phyloP scores from a whole-genome alignment of 2,113 vertebrate species.

The Rhinichthys klamathensis region DNA sequence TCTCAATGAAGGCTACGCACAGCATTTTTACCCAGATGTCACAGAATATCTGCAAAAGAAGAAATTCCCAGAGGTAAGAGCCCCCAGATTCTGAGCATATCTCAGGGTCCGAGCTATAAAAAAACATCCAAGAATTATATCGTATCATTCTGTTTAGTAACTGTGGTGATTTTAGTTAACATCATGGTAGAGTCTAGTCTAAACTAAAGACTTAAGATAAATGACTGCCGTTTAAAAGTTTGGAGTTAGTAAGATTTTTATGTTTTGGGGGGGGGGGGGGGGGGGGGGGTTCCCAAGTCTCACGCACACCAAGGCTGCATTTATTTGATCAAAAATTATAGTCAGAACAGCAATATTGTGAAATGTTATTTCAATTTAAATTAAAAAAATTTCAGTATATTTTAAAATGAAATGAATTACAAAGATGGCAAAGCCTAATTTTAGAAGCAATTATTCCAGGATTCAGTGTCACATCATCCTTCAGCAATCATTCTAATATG shows the following conservation, averaged over 20 bases:
- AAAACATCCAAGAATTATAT: background rate
- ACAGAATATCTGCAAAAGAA: slow-evolving; percentile 92
- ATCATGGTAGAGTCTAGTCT: background rate
- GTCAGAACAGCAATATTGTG: background rate
- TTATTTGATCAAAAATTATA: background rate
- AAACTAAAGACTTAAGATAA: background rate
- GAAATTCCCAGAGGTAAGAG: slow-evolving; percentile 87
- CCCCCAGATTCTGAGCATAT: background rate
- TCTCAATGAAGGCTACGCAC: slow-evolving; percentile 95
- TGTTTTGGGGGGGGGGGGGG: background rate
- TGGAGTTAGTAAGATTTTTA: background rate
- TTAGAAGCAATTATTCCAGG: background rate
- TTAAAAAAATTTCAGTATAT: background rate
- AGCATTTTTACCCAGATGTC: slow-evolving; percentile 88
- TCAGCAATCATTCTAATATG: background rate
- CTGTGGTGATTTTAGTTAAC: background rate
- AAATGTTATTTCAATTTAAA: background rate
- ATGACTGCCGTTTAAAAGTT: background rate
- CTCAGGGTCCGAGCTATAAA: background rate
- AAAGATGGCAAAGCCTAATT: background rate
- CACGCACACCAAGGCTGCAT: background rate
- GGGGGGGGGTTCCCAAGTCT: too few relatives aligned
- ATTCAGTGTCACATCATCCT: background rate
- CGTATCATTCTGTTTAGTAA: background rate
- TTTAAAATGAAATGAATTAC: background rate